Percentiles rank a stretch among this genome's conserved stretches.
Evolutionary conservation across 2,797 vertebrate genomes (phyloP).

Genomic region (Cyprinodon diabolis): DNA sequence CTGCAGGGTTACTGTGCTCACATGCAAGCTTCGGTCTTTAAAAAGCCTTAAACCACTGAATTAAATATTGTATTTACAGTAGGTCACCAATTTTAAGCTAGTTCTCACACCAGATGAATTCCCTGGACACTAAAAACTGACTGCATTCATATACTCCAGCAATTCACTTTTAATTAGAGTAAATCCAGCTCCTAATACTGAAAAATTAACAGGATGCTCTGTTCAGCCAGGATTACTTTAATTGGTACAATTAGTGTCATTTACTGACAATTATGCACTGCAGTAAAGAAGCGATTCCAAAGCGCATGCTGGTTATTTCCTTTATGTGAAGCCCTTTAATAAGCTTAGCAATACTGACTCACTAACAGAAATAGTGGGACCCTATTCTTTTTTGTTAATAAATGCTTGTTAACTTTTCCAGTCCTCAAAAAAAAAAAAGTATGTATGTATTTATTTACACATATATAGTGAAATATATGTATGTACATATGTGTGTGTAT

Average conservation of each 20-base stretch:
- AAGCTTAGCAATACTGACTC: constrained; percentile 84
- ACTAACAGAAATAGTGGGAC: constrained; percentile 67
- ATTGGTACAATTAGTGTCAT: constrained; percentile 99
- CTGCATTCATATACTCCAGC: constrained; percentile 87
- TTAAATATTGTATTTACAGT: too few species aligned
- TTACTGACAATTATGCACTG: constrained; percentile 94
- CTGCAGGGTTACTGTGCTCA: constrained; percentile 4
- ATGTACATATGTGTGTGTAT: too few species aligned
- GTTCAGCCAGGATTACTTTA: constrained; percentile 98
- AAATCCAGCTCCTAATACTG: constrained; percentile 91
- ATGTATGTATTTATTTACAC: too few species aligned
- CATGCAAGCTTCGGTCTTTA: not conserved
- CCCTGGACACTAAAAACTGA: constrained; percentile 87
- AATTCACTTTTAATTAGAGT: constrained; percentile 95
- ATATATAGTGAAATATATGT: too few species aligned
- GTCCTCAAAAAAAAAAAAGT: constrained; percentile 55
- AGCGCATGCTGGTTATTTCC: constrained; percentile 83
- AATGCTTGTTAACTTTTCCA: constrained; percentile 76
- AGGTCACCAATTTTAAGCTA: too few species aligned
- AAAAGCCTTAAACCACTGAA: not conserved
- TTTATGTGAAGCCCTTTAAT: constrained; percentile 89
- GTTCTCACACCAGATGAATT: constrained; percentile 79
- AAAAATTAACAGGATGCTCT: constrained; percentile 98
- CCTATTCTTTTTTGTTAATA: constrained; percentile 73
- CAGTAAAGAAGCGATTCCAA: constrained; percentile 93